phyloP scores from a whole-genome alignment of 2,888 invertebrate genomes.

The Tanypteryx hageni region DNA sequence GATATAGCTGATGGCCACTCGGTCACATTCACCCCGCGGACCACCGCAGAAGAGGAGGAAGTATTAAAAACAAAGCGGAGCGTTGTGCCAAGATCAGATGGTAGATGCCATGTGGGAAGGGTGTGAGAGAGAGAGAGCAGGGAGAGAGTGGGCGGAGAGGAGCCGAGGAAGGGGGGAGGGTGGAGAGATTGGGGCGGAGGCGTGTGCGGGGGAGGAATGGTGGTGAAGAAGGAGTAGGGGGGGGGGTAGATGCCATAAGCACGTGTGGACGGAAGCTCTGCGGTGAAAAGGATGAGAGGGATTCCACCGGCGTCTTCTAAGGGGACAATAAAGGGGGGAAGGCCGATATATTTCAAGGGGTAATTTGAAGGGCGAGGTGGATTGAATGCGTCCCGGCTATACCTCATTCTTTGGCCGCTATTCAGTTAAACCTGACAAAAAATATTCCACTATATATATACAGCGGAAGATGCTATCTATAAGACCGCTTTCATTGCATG shows the following conservation, averaged over 20 bases:
- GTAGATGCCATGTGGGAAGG: too few species aligned
- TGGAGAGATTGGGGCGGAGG: neutral
- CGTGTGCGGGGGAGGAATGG: too few species aligned
- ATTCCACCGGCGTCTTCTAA: neutral
- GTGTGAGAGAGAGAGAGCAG: too few species aligned
- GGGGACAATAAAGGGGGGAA: neutral
- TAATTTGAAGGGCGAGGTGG: neutral
- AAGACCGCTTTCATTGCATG: too few species aligned
- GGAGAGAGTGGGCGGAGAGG: neutral
- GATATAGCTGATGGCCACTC: too few species aligned
- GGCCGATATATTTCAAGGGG: neutral
- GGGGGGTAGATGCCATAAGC: neutral
- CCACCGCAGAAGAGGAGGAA: too few species aligned
- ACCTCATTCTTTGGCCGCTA: neutral
- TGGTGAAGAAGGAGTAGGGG: too few species aligned
- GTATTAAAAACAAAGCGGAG: too few species aligned
- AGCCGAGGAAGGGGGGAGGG: neutral
- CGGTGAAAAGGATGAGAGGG: neutral
- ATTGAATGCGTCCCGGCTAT: neutral
- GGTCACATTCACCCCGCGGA: too few species aligned
- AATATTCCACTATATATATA: too few species aligned
- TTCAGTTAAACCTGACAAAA: neutral
- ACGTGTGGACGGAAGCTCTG: constrained; percentile 5
- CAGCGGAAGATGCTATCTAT: too few species aligned
- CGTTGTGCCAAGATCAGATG: too few species aligned